phyloP scores from a whole-genome alignment of 2,888 invertebrate genomes.

The Dermolepida albohirtum region DNA sequence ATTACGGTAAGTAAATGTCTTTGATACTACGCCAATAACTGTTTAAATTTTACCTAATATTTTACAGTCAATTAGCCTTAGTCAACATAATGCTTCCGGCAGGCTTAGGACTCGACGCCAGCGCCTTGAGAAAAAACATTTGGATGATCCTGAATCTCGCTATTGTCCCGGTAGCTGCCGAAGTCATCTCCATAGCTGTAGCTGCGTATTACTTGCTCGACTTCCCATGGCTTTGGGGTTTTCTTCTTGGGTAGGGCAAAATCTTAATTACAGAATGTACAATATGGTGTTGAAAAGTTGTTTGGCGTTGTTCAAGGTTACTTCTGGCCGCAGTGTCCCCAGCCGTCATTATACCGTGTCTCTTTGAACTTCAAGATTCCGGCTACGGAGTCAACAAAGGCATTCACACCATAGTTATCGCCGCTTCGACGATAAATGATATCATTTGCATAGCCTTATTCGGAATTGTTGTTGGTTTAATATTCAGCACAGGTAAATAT shows the following conservation, averaged over 20 bases:
- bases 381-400: conserved; percentile 79
- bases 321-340: conserved; percentile 78
- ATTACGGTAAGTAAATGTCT: conserved; percentile 64
- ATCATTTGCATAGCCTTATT: conserved; percentile 81
- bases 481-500: conserved; percentile 73
- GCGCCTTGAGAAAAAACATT: conserved; percentile 69
- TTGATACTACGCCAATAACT: neutral
- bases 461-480: conserved; percentile 74
- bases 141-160: conserved; percentile 69
- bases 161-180: conserved; percentile 71
- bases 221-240: conserved; percentile 74
- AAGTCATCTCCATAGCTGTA: conserved; percentile 68
- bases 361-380: conserved; percentile 72
- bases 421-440: conserved; percentile 80
- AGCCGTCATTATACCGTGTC: conserved; percentile 79
- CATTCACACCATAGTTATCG: conserved; percentile 79
- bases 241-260: conserved; percentile 66
- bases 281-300: conserved; percentile 54
- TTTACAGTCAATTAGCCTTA: conserved; percentile 71
- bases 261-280: conserved; percentile 44
- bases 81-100: conserved; percentile 75
- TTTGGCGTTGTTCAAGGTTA: conserved; percentile 63
- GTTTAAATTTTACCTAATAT: conserved; percentile 23
- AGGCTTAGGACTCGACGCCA: conserved; percentile 73
- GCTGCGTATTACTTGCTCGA: conserved; percentile 68